Evolutionary conservation across 1,140 invertebrate species (phyloP).

Genomic region (Apis laboriosa): DNA sequence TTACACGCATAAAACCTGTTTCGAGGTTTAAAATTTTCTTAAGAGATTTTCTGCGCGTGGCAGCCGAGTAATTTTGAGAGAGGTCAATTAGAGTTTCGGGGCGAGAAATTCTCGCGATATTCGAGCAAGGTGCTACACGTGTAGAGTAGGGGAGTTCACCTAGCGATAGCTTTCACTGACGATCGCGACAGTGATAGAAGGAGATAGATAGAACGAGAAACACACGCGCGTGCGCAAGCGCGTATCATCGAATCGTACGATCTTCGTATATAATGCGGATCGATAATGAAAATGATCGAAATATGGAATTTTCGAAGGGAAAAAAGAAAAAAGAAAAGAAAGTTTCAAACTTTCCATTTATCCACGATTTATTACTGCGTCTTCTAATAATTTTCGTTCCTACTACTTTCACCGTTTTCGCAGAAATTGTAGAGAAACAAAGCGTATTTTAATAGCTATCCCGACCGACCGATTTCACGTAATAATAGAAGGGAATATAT

Average conservation of each 20-base stretch:
- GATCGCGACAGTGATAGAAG: neutral
- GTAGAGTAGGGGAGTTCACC: neutral
- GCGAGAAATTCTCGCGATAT: neutral
- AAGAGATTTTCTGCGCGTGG: too few relatives aligned
- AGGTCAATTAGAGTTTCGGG: neutral
- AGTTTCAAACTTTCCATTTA: neutral
- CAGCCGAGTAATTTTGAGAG: too few relatives aligned
- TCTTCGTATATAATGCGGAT: neutral
- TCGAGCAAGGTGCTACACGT: neutral
- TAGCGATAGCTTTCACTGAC: neutral
- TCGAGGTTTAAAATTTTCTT: too few relatives aligned
- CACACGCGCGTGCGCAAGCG: neutral
- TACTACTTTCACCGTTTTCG: slow-evolving; percentile 28
- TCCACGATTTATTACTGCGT: neutral
- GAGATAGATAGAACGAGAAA: neutral
- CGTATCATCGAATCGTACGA: neutral
- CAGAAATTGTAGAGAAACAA: neutral
- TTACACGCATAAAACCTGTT: too few relatives aligned
- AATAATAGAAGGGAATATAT: too few relatives aligned
- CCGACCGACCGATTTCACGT: too few relatives aligned
- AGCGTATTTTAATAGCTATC: neutral
- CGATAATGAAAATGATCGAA: too few relatives aligned
- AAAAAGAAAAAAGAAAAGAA: neutral
- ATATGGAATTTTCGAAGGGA: too few relatives aligned
- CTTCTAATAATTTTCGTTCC: neutral